phyloP scores from a whole-genome alignment of 2,113 vertebrate genomes.

The Scomber colias region DNA sequence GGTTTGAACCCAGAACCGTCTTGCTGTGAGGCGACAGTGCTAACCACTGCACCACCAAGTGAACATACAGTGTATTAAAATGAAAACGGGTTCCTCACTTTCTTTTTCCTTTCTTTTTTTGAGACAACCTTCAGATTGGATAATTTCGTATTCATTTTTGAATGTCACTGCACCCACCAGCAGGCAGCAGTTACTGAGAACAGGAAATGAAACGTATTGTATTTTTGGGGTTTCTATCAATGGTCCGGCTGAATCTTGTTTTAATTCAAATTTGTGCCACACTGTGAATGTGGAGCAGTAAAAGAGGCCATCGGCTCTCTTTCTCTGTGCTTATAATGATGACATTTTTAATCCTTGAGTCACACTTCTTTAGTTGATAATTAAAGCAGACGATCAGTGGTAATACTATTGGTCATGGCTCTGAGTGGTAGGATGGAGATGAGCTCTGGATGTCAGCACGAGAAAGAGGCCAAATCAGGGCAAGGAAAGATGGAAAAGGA shows the following conservation, averaged over 20 bases:
- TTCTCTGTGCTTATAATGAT: neutral
- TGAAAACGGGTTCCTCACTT: no score
- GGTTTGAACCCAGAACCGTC: no score
- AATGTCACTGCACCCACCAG: neutral
- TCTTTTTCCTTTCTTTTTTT: no score
- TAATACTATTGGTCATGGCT: neutral
- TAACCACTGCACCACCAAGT: no score
- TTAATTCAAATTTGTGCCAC: neutral
- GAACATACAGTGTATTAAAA: neutral
- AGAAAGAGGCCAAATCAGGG: neutral
- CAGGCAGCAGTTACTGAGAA: neutral
- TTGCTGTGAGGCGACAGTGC: no score
- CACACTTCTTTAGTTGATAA: neutral
- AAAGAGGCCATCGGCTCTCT: neutral
- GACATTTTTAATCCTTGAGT: neutral
- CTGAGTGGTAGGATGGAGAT: neutral
- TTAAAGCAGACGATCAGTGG: neutral
- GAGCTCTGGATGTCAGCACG: neutral
- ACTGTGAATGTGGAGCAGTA: neutral
- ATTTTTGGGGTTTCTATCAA: neutral
- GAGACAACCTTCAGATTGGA: neutral
- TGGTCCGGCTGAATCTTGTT: neutral
- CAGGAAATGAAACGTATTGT: neutral
- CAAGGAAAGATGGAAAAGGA: neutral
- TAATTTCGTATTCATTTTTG: no score